phyloP scores from a whole-genome alignment of 2,888 invertebrate species.

The Lepidocyrtoides sp. region DNA sequence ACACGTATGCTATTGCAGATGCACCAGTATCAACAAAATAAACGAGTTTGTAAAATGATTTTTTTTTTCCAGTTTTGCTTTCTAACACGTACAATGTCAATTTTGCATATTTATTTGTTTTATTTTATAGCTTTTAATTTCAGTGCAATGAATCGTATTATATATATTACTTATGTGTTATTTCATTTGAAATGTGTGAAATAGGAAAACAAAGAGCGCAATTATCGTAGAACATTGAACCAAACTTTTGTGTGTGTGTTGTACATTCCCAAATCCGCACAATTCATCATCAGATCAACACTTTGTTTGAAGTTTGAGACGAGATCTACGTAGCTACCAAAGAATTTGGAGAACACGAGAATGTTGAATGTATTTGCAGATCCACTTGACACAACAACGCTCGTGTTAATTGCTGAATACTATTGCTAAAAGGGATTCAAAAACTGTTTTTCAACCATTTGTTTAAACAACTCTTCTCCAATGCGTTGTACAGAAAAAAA shows the following conservation, averaged over 20 bases:
- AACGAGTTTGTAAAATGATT: no score
- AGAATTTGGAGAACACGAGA: neutral
- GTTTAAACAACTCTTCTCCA: neutral
- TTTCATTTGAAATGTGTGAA: neutral
- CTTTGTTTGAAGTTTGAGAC: neutral
- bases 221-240: neutral
- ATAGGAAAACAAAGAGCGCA: neutral
- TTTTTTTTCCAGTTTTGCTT: no score
- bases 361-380: conserved; percentile 4
- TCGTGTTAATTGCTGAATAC: neutral
- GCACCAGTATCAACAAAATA: no score
- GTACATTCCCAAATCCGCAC: neutral
- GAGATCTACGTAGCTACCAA: neutral
- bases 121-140: no score
- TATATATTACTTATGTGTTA: no score
- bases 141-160: no score
- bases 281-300: neutral
- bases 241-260: no score
- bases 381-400: conserved; percentile 17
- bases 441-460: neutral
- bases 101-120: no score
- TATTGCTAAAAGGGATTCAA: neutral
- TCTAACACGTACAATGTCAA: no score
- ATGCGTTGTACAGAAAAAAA: neutral
- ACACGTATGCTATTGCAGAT: no score